Evolutionary conservation across 1,140 invertebrate genomes (phyloP), one percentile per base, ranked within the genome.

Genomic region (Gonioctena quinquepunctata): DNA sequence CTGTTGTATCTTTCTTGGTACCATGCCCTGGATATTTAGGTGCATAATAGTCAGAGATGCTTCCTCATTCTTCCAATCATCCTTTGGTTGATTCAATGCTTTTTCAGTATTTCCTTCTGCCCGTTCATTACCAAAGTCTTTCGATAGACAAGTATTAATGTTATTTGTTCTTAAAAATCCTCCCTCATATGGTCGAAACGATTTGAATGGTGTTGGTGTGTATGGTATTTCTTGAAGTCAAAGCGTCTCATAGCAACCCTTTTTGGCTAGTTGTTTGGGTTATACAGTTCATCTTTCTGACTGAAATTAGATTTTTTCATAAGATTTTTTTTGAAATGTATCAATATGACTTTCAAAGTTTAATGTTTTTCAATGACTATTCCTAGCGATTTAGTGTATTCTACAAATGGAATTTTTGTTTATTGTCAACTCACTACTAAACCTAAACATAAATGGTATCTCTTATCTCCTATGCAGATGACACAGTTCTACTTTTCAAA

Each of bases 101-200:
- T 54, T n/a, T n/a, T n/a, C 50, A 16, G 8, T 54, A 54, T 54
- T 54, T 54, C 6, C 50, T 54, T 54, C 50, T 54, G 50, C 50
- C 50, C 18, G 13, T 54, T 54, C 50, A 54, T 11, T 54, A 18
- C 13, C 18, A 54, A 54, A 54, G 11, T 16, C 50, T 54, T 54
- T 54, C 50, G 50, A 54, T 54, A 54, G 50, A 54, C 50, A 54
- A 16, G 50, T 54, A 54, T 54, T 54, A 54, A 54, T 54, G 50
- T 54, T 11, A n/a, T 54, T 54, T 0, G 50, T 54, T 54, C 50
- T 54, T 54, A 54, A 54, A 54, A 54, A 54, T 42, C 50, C 50
- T 54, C 50, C 50, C 50, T 54, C 18, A 54, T 54, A 54, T 54
- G 16, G 50, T 54, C 21, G 50, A 22, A 54, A 16, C 18, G 50